phyloP scores from a whole-genome alignment of 2,113 vertebrate species.

The Salvelinus sp. region DNA sequence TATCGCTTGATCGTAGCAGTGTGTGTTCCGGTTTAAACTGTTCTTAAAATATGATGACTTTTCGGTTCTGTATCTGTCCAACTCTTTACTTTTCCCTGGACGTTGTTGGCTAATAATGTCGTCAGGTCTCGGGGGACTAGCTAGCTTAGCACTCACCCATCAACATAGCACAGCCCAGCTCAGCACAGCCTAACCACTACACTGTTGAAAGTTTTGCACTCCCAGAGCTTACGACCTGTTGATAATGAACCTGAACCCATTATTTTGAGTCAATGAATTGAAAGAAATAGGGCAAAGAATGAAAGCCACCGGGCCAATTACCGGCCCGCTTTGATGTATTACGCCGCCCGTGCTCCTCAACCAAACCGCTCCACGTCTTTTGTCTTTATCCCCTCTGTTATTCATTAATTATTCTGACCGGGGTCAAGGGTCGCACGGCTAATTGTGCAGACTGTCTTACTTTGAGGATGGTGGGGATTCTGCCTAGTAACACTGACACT shows the following conservation, averaged over 20 bases:
- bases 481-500: constrained; percentile 85
- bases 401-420: constrained; percentile 98
- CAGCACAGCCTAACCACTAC: constrained; percentile 17
- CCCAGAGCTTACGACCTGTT: constrained; percentile 94
- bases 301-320: constrained; percentile 99
- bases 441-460: constrained; percentile 93
- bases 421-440: constrained; percentile 96
- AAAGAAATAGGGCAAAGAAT: constrained; percentile 99
- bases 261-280: constrained; percentile 99
- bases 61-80: constrained; percentile 58
- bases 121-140: constrained; percentile 61
- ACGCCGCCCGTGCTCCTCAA: constrained; percentile 86
- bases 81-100: constrained; percentile 68
- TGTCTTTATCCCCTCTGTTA: constrained; percentile 99
- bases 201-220: constrained; percentile 89
- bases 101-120: constrained; percentile 48
- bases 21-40: constrained; percentile 39
- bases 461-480: constrained; percentile 88
- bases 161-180: constrained; percentile 60
- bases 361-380: constrained; percentile 92
- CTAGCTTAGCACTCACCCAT: constrained; percentile 63
- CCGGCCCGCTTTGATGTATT: constrained; percentile 98
- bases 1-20: constrained; percentile 39
- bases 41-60: constrained; percentile 48
- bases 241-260: constrained; percentile 99